phyloP scores from a whole-genome alignment of 2,888 invertebrate genomes.

The Meta bourneti region DNA sequence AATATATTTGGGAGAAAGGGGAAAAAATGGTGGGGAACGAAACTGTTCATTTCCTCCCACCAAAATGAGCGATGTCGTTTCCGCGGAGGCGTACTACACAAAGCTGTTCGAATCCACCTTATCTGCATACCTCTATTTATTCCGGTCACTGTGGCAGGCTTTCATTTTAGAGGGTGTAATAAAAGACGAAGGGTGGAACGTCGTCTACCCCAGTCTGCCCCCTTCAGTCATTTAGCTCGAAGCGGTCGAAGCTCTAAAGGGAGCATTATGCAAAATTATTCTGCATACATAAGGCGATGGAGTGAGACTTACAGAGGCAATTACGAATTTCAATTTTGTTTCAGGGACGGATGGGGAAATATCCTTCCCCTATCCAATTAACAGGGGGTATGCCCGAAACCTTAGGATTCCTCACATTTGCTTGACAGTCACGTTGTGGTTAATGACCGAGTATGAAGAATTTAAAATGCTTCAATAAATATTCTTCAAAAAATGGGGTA shows the following conservation, averaged over 20 bases:
- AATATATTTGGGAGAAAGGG: not conserved
- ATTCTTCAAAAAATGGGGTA: too few relatives aligned
- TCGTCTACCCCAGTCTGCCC: constrained; percentile 17
- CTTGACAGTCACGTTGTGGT: not conserved
- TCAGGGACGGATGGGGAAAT: not conserved
- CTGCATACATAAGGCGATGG: constrained; percentile 30
- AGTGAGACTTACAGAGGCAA: constrained; percentile 18
- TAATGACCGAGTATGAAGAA: not conserved
- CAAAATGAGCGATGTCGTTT: constrained; percentile 14
- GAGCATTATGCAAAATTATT: constrained; percentile 60
- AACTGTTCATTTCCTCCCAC: constrained; percentile 1
- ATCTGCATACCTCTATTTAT: constrained; percentile 55
- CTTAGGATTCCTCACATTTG: not conserved
- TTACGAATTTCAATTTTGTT: constrained; percentile 44
- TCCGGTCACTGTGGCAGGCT: constrained; percentile 20
- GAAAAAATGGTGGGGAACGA: not conserved
- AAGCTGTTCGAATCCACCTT: constrained; percentile 35
- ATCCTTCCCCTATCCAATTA: not conserved
- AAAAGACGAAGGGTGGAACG: constrained; percentile 20
- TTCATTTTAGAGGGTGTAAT: constrained; percentile 49
- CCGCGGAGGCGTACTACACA: constrained; percentile 16
- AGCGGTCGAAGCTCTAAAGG: not conserved
- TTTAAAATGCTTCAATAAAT: too few relatives aligned
- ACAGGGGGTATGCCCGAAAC: not conserved
- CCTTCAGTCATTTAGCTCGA: constrained; percentile 38